phyloP scores from a whole-genome alignment of 2,113 vertebrate genomes.

The Tragelaphus imberbis region DNA sequence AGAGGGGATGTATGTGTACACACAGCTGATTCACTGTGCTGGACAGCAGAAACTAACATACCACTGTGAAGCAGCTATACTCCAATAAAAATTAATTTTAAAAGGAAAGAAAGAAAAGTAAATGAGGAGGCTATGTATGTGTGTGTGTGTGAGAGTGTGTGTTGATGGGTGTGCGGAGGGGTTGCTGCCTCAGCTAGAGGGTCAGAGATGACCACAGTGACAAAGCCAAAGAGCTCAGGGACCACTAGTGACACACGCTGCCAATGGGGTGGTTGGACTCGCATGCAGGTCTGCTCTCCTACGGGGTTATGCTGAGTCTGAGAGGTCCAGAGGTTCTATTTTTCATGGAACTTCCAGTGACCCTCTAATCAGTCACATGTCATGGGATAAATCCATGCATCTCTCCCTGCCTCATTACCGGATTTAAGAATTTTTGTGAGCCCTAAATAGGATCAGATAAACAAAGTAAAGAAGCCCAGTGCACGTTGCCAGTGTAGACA shows the following conservation, averaged over 20 bases:
- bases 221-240: not conserved
- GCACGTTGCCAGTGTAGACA: not conserved
- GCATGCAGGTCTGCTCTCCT: too few relatives aligned
- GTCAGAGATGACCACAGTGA: not conserved
- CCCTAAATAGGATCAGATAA: not conserved
- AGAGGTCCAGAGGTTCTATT: not conserved
- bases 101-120: not conserved
- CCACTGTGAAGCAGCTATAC: not conserved
- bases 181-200: not conserved
- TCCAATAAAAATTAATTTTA: not conserved
- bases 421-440: not conserved
- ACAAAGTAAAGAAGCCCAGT: not conserved
- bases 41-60: not conserved
- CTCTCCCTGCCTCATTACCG: not conserved
- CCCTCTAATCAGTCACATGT: too few relatives aligned
- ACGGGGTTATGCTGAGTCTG: not conserved
- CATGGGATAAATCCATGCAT: not conserved
- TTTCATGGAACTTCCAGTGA: not conserved
- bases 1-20: too few relatives aligned
- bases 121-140: not conserved
- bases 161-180: not conserved
- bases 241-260: rapidly evolving
- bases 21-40: not conserved
- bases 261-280: not conserved
- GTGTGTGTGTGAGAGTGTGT: not conserved